Percentiles rank a stretch among this genome's conserved stretches.
Conservation (phyloP, 2,113 vertebrate species). For the Corapipo altera region DNA sequence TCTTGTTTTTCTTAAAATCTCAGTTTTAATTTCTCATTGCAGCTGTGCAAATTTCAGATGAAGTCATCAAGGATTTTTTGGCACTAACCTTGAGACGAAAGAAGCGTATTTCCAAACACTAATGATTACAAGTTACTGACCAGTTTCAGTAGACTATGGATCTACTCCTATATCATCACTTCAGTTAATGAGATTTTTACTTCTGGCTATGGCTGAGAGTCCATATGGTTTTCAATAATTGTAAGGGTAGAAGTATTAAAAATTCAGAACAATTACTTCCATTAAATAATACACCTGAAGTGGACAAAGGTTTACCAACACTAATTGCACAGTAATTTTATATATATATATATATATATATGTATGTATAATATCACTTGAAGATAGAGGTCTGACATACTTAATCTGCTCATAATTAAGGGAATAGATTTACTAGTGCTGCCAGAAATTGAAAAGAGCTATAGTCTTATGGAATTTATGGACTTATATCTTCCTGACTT, state of each 20-base stretch:
- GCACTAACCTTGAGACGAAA: not conserved
- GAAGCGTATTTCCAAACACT: not conserved
- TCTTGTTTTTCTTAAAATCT: not conserved
- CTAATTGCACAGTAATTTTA: not conserved
- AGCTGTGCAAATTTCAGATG: not conserved
- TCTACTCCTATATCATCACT: not conserved
- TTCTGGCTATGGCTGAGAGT: not conserved
- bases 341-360: not conserved
- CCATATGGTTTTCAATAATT: not conserved
- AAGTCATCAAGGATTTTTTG: not conserved
- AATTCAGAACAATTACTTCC: not conserved
- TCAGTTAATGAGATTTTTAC: not conserved
- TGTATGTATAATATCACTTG: not conserved
- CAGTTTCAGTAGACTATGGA: not conserved
- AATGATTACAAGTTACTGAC: not conserved
- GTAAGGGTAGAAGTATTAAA: not conserved
- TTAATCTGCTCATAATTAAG: not conserved
- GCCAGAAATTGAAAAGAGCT: not conserved
- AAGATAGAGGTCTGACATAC: not conserved
- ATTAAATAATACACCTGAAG: not conserved
- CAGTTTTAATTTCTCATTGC: not conserved
- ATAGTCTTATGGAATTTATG: not conserved
- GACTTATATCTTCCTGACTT: not conserved
- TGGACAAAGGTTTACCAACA: not conserved
- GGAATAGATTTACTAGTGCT: not conserved